Evolutionary conservation across 2,888 invertebrate genomes (phyloP).

Genomic region (Operophtera brumata): DNA sequence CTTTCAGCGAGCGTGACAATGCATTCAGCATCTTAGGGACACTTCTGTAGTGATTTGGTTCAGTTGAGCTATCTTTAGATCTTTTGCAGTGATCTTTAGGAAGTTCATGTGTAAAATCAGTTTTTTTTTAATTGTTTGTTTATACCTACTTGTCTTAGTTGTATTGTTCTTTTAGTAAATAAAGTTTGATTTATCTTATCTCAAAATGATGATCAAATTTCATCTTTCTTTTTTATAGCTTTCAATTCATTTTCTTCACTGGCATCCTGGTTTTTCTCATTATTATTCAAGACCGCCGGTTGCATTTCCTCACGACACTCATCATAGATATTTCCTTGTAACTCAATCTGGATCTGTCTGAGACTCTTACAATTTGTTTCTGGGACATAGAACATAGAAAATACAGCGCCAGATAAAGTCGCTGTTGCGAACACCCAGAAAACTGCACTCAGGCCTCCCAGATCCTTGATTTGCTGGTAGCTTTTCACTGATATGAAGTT

Average conservation of each 20-base stretch:
- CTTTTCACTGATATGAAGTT: conserved; percentile 73
- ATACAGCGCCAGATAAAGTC: conserved; percentile 65
- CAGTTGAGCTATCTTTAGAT: too few relatives aligned
- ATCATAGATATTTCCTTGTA: conserved; percentile 58
- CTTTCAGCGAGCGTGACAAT: too few relatives aligned
- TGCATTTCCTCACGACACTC: conserved; percentile 36
- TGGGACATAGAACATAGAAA: conserved; percentile 67
- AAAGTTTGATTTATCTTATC: too few relatives aligned
- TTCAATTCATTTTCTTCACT: conserved; percentile 3
- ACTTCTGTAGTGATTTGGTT: too few relatives aligned
- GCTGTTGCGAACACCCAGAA: conserved; percentile 70
- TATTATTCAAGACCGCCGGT: neutral
- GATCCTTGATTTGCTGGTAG: conserved; percentile 70
- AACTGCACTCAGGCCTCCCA: conserved; percentile 67
- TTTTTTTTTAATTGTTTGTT: too few relatives aligned
- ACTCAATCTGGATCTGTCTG: conserved; percentile 74
- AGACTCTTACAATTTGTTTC: conserved; percentile 81
- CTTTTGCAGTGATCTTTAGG: too few relatives aligned
- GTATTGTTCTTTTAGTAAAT: neutral
- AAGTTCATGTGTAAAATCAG: too few relatives aligned
- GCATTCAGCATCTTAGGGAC: too few relatives aligned
- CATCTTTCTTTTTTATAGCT: neutral
- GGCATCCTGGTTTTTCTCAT: neutral
- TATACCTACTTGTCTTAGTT: too few relatives aligned
- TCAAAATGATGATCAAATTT: conserved; percentile 1